Conservation (phyloP, 2,113 vertebrate species). For the Caracal caracal region DNA sequence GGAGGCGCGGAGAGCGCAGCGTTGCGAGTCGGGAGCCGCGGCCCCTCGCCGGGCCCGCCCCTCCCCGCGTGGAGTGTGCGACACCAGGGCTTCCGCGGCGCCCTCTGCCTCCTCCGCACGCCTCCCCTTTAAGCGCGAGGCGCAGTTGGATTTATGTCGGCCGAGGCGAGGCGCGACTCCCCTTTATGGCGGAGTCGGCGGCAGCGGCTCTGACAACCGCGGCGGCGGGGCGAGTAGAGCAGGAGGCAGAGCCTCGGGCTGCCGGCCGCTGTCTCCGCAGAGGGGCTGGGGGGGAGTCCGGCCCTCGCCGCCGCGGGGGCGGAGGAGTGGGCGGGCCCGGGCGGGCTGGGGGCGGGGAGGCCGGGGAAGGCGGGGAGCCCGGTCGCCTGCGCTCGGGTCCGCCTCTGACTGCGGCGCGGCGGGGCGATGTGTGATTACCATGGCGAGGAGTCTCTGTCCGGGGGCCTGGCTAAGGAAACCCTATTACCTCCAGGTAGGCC, state of each 20-base stretch:
- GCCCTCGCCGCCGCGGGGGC: constrained; percentile 55
- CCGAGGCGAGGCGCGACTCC: constrained; percentile 57
- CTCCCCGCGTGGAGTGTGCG: not conserved
- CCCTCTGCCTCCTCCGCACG: constrained; percentile 58
- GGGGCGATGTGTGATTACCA: constrained; percentile 92
- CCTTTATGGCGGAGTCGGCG: constrained; percentile 66
- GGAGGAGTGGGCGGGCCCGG: constrained; percentile 72
- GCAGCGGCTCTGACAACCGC: constrained; percentile 4
- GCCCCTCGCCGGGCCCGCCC: not conserved
- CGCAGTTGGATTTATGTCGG: constrained; percentile 75
- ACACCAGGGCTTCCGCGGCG: not conserved
- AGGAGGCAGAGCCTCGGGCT: not conserved
- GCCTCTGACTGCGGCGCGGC: constrained; percentile 78
- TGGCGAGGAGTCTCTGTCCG: constrained; percentile 92
- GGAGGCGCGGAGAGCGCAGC: not conserved
- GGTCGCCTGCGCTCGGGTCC: constrained; percentile 41
- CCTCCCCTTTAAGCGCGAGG: constrained; percentile 75
- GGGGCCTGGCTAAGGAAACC: constrained; percentile 91
- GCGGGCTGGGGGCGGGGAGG: constrained; percentile 64
- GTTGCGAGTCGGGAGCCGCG: fast-evolving
- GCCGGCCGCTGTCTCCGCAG: not conserved
- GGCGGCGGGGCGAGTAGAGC: not conserved
- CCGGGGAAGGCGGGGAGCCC: constrained; percentile 41
- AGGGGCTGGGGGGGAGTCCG: not conserved
- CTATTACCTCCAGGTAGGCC: constrained; percentile 91